phyloP scores from a whole-genome alignment of 1,140 invertebrate genomes.

The Rhagoletis zephyria region DNA sequence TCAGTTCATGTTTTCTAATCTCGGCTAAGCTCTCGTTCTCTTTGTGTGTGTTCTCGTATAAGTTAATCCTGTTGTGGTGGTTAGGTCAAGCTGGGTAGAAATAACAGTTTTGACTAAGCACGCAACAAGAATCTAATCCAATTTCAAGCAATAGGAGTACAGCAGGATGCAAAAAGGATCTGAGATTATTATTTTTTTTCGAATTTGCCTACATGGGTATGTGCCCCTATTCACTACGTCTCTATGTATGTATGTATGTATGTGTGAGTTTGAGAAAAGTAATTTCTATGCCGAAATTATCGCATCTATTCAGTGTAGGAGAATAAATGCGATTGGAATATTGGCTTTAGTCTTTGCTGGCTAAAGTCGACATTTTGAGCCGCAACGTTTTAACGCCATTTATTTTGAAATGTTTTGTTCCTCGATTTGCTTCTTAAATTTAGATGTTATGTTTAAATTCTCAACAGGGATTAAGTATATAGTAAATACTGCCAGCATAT shows the following conservation, averaged over 20 bases:
- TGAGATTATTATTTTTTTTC: not conserved
- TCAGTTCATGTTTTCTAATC: conserved; percentile 4
- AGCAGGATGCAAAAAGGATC: not conserved
- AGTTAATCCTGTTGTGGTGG: not conserved
- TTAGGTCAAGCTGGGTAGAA: not conserved
- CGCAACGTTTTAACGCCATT: no score
- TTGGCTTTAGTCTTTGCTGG: not conserved
- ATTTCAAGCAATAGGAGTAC: not conserved
- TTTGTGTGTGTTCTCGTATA: not conserved
- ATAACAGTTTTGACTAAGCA: not conserved
- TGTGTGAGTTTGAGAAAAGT: no score
- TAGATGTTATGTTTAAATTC: not conserved
- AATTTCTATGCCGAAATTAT: no score
- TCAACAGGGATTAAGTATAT: not conserved
- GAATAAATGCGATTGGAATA: not conserved
- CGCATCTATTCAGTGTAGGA: not conserved
- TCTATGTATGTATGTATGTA: no score
- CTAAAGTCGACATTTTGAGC: not conserved
- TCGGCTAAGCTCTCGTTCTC: conserved; percentile 3
- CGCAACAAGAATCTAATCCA: conserved; percentile 25
- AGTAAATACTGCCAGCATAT: no score
- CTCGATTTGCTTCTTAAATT: not conserved
- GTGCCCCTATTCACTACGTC: no score
- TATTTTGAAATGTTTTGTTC: not conserved
- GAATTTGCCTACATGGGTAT: not conserved